A percentile compares a stretch with the other conserved stretches of the same genome.
Conservation (phyloP, 2,113 vertebrate genomes). For the Campylorhamphus procurvoides region DNA sequence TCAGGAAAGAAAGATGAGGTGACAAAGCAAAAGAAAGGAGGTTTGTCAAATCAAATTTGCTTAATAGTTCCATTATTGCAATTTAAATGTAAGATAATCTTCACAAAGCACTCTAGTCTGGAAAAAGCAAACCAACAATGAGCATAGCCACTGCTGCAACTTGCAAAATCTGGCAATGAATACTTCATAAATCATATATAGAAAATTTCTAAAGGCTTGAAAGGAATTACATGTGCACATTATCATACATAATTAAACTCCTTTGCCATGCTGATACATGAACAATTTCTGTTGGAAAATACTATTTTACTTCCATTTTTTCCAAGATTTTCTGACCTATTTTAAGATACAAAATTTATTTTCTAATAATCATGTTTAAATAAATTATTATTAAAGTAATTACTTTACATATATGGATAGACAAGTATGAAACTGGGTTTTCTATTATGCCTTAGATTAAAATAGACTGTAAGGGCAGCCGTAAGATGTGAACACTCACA, state of each 20-base stretch:
- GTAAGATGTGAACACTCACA: background rate
- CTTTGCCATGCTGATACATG: background rate
- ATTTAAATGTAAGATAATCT: background rate
- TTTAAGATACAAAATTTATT: background rate
- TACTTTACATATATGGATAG: background rate
- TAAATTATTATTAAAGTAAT: background rate
- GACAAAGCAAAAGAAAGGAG: background rate
- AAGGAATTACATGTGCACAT: background rate
- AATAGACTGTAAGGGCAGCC: background rate
- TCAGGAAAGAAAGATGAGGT: background rate
- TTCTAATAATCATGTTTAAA: background rate
- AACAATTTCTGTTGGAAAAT: background rate
- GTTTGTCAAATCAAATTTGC: background rate
- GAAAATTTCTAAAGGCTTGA: background rate
- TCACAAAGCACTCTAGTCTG: background rate
- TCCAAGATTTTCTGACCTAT: background rate
- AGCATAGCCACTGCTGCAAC: background rate
- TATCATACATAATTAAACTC: background rate
- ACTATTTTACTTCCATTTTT: background rate
- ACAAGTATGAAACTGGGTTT: background rate
- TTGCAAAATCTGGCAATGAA: background rate
- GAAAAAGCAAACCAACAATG: background rate
- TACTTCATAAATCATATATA: background rate
- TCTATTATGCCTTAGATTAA: background rate
- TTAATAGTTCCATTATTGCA: background rate